phyloP scores from a whole-genome alignment of 2,113 vertebrate genomes.

The Cyanistes caeruleus region DNA sequence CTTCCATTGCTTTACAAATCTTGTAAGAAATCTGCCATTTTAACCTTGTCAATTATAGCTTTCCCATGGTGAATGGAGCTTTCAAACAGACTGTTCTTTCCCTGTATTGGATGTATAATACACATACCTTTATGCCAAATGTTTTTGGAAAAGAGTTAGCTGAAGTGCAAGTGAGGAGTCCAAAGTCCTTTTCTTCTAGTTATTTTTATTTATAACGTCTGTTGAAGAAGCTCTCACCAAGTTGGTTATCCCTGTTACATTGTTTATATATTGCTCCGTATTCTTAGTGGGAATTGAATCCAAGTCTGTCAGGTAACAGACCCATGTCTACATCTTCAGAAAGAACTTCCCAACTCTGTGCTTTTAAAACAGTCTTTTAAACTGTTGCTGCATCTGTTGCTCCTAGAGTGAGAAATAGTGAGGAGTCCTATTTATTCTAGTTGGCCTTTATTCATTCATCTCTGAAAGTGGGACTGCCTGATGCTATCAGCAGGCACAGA shows the following conservation, averaged over 20 bases:
- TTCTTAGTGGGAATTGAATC: neutral
- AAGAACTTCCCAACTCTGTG: neutral
- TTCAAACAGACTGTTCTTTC: neutral
- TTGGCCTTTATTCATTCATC: neutral
- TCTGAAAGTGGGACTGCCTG: neutral
- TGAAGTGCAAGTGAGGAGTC: neutral
- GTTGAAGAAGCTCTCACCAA: neutral
- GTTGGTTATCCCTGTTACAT: neutral
- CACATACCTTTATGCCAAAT: neutral
- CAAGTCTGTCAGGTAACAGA: neutral
- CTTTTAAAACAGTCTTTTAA: neutral
- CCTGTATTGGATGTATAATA: neutral
- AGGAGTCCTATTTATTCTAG: neutral
- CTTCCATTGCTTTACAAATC: constrained; percentile 26
- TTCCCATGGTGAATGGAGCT: constrained; percentile 11
- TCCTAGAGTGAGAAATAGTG: neutral
- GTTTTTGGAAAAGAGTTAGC: neutral
- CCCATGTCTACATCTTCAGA: neutral
- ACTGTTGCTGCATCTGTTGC: neutral
- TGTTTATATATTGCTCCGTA: neutral
- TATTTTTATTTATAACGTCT: neutral
- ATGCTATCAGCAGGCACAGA: neutral
- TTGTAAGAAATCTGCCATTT: constrained; percentile 52
- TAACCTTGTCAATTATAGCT: constrained; percentile 9
- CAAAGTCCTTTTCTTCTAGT: neutral